Percentiles rank a stretch among this genome's conserved stretches.
Evolutionary conservation across 2,797 vertebrate species (phyloP).

Genomic region (Silurus lanzhouensis): DNA sequence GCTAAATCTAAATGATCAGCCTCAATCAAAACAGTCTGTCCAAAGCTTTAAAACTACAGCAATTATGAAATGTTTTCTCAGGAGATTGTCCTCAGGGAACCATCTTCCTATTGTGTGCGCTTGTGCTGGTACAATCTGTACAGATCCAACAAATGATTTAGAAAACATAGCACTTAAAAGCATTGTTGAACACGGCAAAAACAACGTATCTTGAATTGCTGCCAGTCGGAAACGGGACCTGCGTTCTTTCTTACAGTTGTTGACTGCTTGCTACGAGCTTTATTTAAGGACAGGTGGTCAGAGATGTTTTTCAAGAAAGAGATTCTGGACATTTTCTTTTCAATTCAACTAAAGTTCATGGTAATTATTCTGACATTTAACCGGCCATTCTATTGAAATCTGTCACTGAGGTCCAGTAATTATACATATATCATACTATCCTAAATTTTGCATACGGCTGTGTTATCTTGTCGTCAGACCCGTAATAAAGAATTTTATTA

Average conservation of each 20-base stretch:
- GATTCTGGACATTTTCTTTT: not conserved
- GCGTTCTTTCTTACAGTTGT: not conserved
- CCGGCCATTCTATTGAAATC: not conserved
- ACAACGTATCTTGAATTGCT: slow-evolving; percentile 19
- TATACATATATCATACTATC: not conserved
- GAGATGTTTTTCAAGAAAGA: slow-evolving; percentile 36
- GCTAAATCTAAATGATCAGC: not conserved
- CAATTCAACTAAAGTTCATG: not conserved
- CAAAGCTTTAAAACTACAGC: not conserved
- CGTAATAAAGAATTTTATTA: too few species aligned
- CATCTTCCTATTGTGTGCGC: slow-evolving; percentile 20
- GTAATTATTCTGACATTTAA: not conserved
- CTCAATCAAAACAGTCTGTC: not conserved
- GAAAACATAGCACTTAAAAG: not conserved
- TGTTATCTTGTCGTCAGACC: too few species aligned
- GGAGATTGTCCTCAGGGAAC: slow-evolving; percentile 2
- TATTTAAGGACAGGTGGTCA: slow-evolving; percentile 48
- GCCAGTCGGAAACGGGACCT: slow-evolving; percentile 12
- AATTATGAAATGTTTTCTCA: slow-evolving; percentile 6
- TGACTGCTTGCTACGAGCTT: not conserved
- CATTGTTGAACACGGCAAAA: slow-evolving; percentile 18
- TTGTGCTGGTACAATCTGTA: slow-evolving; percentile 13
- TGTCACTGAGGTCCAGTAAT: not conserved
- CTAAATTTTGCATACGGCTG: too few species aligned
- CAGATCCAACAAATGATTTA: not conserved